These are phyloP conservation scores for Heliconius ismenius DNA, from an alignment of 2,888 invertebrate genomes.

Conservation along the genomic window DNA sequence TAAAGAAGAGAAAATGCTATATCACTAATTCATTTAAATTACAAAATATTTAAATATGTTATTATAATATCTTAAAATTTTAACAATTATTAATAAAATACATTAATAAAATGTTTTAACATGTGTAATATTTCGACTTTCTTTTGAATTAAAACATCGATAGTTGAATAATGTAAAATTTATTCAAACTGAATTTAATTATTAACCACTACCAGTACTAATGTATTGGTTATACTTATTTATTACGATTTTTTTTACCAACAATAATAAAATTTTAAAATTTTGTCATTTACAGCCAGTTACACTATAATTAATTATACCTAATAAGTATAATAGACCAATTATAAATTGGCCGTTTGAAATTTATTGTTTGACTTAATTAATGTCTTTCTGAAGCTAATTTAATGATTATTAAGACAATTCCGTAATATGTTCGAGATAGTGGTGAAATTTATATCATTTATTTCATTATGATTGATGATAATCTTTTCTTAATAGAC, in stretches of 20 bases:
- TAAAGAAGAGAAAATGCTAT: conserved; percentile 19
- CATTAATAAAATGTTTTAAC: neutral
- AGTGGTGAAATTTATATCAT: conserved; percentile 21
- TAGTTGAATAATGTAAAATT: neutral
- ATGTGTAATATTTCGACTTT: neutral
- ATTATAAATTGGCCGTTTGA: conserved; percentile 1
- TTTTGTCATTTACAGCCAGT: neutral
- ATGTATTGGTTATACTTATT: no score
- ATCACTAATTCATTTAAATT: conserved; percentile 9
- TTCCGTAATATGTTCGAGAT: neutral
- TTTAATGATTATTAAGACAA: conserved; percentile 13
- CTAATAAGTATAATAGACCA: neutral
- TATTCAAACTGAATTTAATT: no score
- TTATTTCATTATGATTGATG: neutral
- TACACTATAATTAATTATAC: neutral
- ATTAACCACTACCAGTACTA: no score
- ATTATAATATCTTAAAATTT: neutral
- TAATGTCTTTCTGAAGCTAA: conserved; percentile 7
- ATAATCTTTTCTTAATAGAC: neutral
- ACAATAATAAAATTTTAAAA: no score
- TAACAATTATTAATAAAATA: neutral
- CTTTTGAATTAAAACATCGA: neutral
- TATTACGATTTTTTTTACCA: no score
- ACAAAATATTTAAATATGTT: neutral
- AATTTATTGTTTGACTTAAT: conserved; percentile 13